Base-by-base conservation (phyloP, 2,888 invertebrate genomes). In the Adela reaumurella region DNA sequence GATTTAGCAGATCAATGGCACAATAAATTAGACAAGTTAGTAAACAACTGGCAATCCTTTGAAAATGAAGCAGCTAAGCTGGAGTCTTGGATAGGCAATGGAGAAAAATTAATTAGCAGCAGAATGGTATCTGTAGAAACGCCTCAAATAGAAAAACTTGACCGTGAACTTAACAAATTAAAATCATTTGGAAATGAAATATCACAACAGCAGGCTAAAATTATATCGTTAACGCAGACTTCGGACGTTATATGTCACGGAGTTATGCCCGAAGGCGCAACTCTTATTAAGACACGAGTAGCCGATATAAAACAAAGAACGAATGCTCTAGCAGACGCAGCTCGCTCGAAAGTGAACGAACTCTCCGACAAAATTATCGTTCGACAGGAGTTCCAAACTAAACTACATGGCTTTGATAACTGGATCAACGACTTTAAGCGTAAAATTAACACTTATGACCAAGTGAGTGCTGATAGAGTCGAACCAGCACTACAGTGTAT, bases 101-200 rank as follows among this genome's bases (percentile, higher is more conserved):
- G 86, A 0, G 87, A 89, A 61, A 84, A 85, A 61, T 61, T 79
- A 3, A 68, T 87, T 6, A 72, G 79, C 14, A 80, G 82, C 51
- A 82, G 85, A 51, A 81, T 82, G 2, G 63, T 83, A 8, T 83
- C 86, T 29, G 65, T 87, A 0, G 86, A 86, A 55, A 86, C 88
- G 0, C 87, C 89, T 1, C 86, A 90, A 61, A 81, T 88, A 2
- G 87, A 85, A 51, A 89, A 90, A 59, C 69, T 93, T 19, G 92
- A 92, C 61, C 83, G 87, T 53, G 88, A 91, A 65, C 67, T 93
- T 43, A 84, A 86, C 41, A 86, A 86, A 62, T 67, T 92, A 1
- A 92, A 92, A 64, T 88, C 89, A 1, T 87, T 89, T 53, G 90
- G 90, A 55, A 91, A 92, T 59, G 92, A 93, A 63, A 87, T 95